phyloP scores from a whole-genome alignment of 2,888 invertebrate genomes.

The Stomorhina lunata region DNA sequence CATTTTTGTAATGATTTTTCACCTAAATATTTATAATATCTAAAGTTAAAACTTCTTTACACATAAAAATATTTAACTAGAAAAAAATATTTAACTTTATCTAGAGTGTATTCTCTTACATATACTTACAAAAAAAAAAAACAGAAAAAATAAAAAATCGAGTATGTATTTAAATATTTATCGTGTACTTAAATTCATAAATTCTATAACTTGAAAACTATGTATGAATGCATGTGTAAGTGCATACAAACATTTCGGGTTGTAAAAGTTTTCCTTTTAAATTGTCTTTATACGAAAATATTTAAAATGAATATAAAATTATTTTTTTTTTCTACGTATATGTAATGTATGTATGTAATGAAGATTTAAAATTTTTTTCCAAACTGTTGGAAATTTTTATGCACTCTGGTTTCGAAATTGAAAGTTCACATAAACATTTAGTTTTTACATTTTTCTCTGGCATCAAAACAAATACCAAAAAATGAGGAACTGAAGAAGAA shows the following conservation, averaged over 20 bases:
- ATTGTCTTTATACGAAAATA: background rate
- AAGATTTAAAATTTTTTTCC: too few species aligned
- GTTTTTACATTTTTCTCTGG: constrained; percentile 11
- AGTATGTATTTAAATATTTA: constrained; percentile 11
- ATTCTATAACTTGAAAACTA: constrained; percentile 1
- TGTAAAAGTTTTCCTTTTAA: background rate
- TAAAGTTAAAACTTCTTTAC: constrained; percentile 14
- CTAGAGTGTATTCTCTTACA: too few species aligned
- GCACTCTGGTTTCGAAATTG: constrained; percentile 39
- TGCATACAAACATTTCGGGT: too few species aligned
- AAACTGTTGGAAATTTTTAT: constrained; percentile 39
- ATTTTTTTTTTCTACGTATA: too few species aligned
- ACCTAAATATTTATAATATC: constrained; percentile 5
- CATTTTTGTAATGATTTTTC: background rate
- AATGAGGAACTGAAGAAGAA: background rate
- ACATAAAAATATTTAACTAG: background rate
- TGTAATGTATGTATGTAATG: background rate
- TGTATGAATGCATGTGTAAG: too few species aligned
- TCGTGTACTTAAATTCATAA: background rate
- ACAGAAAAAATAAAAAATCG: constrained; percentile 9
- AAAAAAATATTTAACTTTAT: background rate
- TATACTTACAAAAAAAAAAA: too few species aligned
- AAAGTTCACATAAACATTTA: constrained; percentile 41
- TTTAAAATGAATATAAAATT: background rate
- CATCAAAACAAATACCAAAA: background rate